Percentiles rank a stretch among this genome's conserved stretches.
phyloP scores from a whole-genome alignment of 2,797 vertebrate species.

The Hipposideros larvatus region DNA sequence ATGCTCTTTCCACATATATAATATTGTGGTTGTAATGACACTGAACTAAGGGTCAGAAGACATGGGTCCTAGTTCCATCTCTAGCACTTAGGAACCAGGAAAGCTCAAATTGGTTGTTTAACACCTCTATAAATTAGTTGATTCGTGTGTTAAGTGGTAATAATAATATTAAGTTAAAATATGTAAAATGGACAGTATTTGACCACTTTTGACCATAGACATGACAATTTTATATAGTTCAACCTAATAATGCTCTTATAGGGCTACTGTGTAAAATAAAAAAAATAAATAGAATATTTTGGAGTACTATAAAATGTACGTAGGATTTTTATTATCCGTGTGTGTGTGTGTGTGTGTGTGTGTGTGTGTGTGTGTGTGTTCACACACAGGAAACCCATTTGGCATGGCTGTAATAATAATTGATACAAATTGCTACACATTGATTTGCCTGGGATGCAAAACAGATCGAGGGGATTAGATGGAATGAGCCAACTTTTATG shows the following conservation, averaged over 20 bases:
- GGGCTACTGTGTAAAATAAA: not conserved
- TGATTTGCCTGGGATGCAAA: not conserved
- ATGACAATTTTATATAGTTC: not conserved
- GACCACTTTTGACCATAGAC: not conserved
- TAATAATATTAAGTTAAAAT: not conserved
- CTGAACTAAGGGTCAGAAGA: not conserved
- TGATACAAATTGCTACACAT: not conserved
- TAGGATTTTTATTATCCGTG: not conserved
- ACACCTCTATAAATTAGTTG: not conserved
- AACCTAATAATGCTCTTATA: not conserved
- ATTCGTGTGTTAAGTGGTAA: not conserved
- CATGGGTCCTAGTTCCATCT: not conserved
- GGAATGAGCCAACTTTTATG: not conserved
- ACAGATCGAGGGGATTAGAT: not conserved
- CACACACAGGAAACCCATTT: not conserved
- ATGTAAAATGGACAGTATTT: not conserved
- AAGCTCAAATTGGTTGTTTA: not conserved
- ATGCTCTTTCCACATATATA: not conserved
- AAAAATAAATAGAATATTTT: conserved; percentile 2
- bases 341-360: not conserved
- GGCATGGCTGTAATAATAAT: not conserved
- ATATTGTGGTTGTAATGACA: not conserved
- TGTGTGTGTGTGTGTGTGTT: not conserved
- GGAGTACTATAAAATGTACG: not conserved
- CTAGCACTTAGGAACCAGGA: not conserved